phyloP scores from a whole-genome alignment of 2,113 vertebrate species.

The Microcebus murinus region DNA sequence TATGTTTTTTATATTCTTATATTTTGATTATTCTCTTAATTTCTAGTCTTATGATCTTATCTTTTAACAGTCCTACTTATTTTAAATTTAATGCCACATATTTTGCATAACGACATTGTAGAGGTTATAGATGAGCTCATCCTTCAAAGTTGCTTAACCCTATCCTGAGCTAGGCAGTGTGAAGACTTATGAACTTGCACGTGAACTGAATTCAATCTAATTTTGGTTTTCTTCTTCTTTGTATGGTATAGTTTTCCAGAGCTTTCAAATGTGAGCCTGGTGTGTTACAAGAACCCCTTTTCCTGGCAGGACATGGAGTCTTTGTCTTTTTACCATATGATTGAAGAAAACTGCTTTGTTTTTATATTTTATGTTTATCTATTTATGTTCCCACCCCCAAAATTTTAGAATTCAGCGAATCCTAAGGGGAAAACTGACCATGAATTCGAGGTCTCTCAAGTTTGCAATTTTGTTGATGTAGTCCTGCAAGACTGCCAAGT shows the following conservation, averaged over 20 bases:
- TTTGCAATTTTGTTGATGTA: background rate
- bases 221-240: background rate
- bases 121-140: background rate
- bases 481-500: background rate
- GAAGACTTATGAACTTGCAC: background rate
- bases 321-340: background rate
- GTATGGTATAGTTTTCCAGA: background rate
- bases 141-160: background rate
- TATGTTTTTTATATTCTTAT: background rate
- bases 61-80: background rate
- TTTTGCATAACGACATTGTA: background rate
- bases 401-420: constrained; percentile 21
- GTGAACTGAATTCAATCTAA: background rate
- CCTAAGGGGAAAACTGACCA: background rate
- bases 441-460: background rate
- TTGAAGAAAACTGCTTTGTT: background rate
- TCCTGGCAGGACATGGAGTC: background rate
- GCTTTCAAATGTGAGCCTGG: background rate
- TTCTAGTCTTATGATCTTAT: background rate
- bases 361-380: background rate
- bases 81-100: background rate
- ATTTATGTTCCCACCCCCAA: background rate
- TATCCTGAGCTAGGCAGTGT: background rate
- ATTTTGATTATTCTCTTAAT: background rate
- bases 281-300: background rate